Base-by-base conservation (phyloP, 2,888 invertebrate genomes). In the Calliopum simillimum region DNA sequence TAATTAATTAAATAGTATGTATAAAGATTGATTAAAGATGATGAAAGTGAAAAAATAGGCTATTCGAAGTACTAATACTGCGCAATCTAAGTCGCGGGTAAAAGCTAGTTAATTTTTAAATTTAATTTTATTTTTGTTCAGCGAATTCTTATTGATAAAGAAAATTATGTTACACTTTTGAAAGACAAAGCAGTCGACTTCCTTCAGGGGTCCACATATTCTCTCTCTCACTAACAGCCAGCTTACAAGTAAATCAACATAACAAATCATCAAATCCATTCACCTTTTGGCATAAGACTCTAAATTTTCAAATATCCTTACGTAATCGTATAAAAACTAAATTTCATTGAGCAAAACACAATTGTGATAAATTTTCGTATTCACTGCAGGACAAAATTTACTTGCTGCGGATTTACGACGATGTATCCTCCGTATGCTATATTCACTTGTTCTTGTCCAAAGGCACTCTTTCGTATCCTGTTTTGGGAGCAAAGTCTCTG, bases 261-360 rank as follows among this genome's bases (percentile, higher is more conserved):
- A 80, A 82, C 77, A 80, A 81, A 82, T 81, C 81, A 78, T 76
- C 72, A 76, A 74, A 78, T 76, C 75, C 73, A 75, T 62, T 73
- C 79, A 79, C 81, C 81, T 81, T 79, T 81, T 44, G 14, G n/a
- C 65, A 55, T 55, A 11, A n/a, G 23, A 25, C 55, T 49, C 65
- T 65, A 44, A 64, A 55, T 65, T 46, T 65, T 23, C 63, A 16
- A 16, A 62, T 62, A 4, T 21, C 16, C 16, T 21, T 14, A 58
- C 56, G 16, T 25, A 58, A 58, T 33, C 33, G 33, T 33, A 33
- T n/a, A 33, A 33, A 2, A 33, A 33, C 33, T 33, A 46, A 16
- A 46, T 23, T 46, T 46, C 61, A 46, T 61, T 41, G n/a, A 33
- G 41, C 51, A 59, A 59, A 59, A 47, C 53, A 59, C 53, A 59